These are phyloP conservation scores for Gymnoscopelus microlampas DNA, from an alignment of 2,797 vertebrate genomes.

Conservation along the genomic window DNA sequence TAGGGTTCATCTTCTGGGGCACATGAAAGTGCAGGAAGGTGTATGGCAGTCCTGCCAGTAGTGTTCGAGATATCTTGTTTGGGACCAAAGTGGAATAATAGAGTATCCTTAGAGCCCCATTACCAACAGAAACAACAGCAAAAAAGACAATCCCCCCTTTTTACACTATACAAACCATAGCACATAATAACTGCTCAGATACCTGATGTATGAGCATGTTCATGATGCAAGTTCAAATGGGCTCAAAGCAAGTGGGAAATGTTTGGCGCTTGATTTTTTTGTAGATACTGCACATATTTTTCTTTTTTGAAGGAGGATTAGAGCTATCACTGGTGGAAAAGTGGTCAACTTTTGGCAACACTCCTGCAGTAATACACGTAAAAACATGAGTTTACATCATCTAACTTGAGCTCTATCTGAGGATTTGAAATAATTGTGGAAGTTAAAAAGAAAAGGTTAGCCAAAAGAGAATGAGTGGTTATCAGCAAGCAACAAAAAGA, in stretches of 20 bases:
- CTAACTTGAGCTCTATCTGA: not conserved
- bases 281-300: not conserved
- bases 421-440: not conserved
- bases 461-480: too few relatives aligned
- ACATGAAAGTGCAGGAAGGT: too few relatives aligned
- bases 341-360: not conserved
- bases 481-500: too few relatives aligned
- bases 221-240: constrained; percentile 3
- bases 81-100: too few relatives aligned
- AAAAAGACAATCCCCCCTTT: constrained; percentile 16
- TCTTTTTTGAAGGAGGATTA: not conserved
- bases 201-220: not conserved
- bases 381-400: too few relatives aligned
- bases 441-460: not conserved
- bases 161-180: too few relatives aligned
- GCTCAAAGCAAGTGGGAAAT: constrained; percentile 16
- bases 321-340: not conserved
- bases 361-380: not conserved
- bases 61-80: too few relatives aligned
- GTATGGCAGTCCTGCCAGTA: too few relatives aligned
- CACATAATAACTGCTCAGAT: not conserved
- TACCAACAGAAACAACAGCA: not conserved
- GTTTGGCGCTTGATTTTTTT: constrained; percentile 6
- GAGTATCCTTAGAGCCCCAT: too few relatives aligned
- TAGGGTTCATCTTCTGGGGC: too few relatives aligned